phyloP scores from a whole-genome alignment of 2,888 invertebrate species.

The Spilosoma lubricipeda region DNA sequence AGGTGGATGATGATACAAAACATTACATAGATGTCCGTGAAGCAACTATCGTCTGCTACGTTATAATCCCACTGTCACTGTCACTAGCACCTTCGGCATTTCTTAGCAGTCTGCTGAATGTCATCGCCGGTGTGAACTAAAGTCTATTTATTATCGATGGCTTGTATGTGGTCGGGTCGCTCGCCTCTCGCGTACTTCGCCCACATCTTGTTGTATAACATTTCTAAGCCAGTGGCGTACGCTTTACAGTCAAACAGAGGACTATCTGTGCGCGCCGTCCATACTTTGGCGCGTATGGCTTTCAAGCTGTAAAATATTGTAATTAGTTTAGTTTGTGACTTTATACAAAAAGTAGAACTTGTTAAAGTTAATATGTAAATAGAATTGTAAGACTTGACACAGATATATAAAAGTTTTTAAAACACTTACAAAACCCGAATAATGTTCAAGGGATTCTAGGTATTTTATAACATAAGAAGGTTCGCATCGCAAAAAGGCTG shows the following conservation, averaged over 20 bases:
- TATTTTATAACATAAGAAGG: not conserved
- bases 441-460: not conserved
- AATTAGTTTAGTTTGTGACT: not conserved
- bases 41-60: not conserved
- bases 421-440: not conserved
- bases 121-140: slow-evolving; percentile 31
- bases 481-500: too few species aligned
- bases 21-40: not conserved
- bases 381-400: not conserved
- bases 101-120: slow-evolving; percentile 47
- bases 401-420: not conserved
- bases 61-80: slow-evolving; percentile 34
- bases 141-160: slow-evolving; percentile 74
- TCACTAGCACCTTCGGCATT: slow-evolving; percentile 60
- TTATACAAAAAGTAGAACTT: not conserved
- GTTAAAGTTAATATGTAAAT: not conserved
- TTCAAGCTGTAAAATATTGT: slow-evolving; percentile 88
- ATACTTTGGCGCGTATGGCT: slow-evolving; percentile 97
- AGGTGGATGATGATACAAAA: not conserved
- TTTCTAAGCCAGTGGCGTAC: slow-evolving; percentile 97
- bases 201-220: slow-evolving; percentile 97
- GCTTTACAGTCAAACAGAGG: slow-evolving; percentile 97
- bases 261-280: slow-evolving; percentile 95
- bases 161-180: slow-evolving; percentile 92
- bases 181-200: slow-evolving; percentile 91